Evolutionary conservation across 2,797 vertebrate species (phyloP), one percentile per base, ranked within the genome.

Genomic region (Clamator glandarius): DNA sequence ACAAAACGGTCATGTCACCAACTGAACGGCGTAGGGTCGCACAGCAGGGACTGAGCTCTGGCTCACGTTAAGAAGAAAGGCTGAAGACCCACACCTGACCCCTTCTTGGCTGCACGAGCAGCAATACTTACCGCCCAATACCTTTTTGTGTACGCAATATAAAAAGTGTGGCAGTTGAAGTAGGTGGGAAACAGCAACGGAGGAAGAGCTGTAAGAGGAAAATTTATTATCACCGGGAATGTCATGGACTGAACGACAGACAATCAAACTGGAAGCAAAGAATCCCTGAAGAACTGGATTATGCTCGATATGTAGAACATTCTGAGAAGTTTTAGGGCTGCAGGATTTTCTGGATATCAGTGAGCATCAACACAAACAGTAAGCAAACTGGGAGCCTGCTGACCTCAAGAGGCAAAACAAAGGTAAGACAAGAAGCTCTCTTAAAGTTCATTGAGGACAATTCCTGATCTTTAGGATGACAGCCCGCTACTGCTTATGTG

Each of bases 91-190:
- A 23, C 62, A 25, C 0, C 36, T 41, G n/a, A 18, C 16, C 58
- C 66, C 20, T 23, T 59, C 51, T 8, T 35, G 52, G 57, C 12
- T 44, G 31, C 50, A 21, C 31, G 6, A 54, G 19, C 0, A 68
- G 50, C 61, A n/a, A 20, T 83, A 97, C 98, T 98, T 69, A 98
- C 98, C 97, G 6, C 90, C 98, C 98, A 98, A 21, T 97, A 97
- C 92, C 94, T 97, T 80, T 98, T 97, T 8, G 95, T 95, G 86
- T 97, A 62, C 7, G 95, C 98, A 16, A 98, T 97, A 36, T 98
- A 98, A 92, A 98, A 98, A 2, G 98, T 94, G 79, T 98, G 98
- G 97, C 79, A 98, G 61, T 98, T 97, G 93, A 98, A 98, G 91
- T 96, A 98, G 81, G 98, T 93, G 29, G 98, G 98, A 46, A 98